Conservation (phyloP, 2,113 vertebrate species). For the Myotis yumanensis region DNA sequence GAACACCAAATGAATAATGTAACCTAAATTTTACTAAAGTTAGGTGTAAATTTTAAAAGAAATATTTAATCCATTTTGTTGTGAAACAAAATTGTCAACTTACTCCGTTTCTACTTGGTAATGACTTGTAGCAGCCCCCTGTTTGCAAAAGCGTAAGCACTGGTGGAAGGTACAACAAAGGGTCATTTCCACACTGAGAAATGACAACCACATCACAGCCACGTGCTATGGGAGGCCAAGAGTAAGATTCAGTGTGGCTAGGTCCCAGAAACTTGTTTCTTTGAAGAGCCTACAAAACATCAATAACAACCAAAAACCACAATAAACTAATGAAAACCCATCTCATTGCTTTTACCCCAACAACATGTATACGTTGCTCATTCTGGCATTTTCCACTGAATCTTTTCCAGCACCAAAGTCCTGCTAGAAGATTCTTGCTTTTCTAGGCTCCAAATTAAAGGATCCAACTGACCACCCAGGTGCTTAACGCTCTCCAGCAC, state of each 20-base stretch:
- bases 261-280: slow-evolving; percentile 78
- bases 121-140: slow-evolving; percentile 70
- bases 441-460: background rate
- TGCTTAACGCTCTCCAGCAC: background rate
- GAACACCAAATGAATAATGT: background rate
- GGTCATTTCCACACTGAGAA: slow-evolving; percentile 85
- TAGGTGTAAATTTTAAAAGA: background rate
- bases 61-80: background rate
- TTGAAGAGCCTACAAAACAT: slow-evolving; percentile 84
- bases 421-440: background rate
- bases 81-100: slow-evolving; percentile 73
- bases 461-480: background rate
- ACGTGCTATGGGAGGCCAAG: slow-evolving; percentile 90
- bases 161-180: slow-evolving; percentile 89
- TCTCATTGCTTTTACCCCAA: background rate
- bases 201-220: slow-evolving; percentile 89
- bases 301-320: background rate
- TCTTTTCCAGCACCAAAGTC: background rate
- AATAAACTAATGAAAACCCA: background rate
- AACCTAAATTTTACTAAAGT: background rate
- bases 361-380: rapidly evolving
- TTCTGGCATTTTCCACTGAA: background rate
- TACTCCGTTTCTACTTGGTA: slow-evolving; percentile 86
- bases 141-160: slow-evolving; percentile 88
- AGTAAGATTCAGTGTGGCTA: slow-evolving; percentile 85